Base-by-base conservation (phyloP, 1,140 invertebrate genomes). In the Brachionus manjavacas region DNA sequence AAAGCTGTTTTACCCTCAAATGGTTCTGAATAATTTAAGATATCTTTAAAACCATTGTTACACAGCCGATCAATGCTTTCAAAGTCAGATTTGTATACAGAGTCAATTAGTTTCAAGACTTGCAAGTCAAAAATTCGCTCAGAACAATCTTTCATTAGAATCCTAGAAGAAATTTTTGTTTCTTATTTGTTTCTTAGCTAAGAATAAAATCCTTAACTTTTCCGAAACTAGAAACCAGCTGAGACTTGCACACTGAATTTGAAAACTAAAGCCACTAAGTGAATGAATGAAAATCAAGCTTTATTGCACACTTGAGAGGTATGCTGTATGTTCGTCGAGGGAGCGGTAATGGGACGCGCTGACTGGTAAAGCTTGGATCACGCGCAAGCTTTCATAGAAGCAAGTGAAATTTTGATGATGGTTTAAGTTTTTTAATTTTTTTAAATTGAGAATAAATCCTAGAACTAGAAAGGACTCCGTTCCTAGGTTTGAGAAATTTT, bases 1-100 rank as follows among this genome's bases (percentile, higher is more conserved):
- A 74, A 74, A 2, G 70, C 70, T 74, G 70, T 74, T 43, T 74
- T 74, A 16, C 70, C 70, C 16, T 74, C 35, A 43, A 74, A 74
- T 41, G 31, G 31, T 0, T 74, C 39, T 11, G 14, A 16, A 16
- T 41, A 74, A 20, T 74, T 20, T 41, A 74, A 8, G 16, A 74
- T 41, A 2, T 46, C 7, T 7, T 74, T 43, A 7, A 68, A 39
- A 28, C 66, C 66, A 68, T 68, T 31, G 12, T 25, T 3, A 12
- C 11, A 68, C 7, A 68, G 2, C 3, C 66, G 35, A 11, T 43
- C 68, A 41, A 72, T 72, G n/a, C 31, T 20, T 72, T 39, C 35
- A 20, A 41, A 39, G 39, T 72, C 68, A 7, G 31, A 39, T 41
- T 39, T 39, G 39, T 41, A 72, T 1, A 72, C 39, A 41, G 35